phyloP scores from a whole-genome alignment of 2,113 vertebrate species.

The Corythoichthys intestinalis region DNA sequence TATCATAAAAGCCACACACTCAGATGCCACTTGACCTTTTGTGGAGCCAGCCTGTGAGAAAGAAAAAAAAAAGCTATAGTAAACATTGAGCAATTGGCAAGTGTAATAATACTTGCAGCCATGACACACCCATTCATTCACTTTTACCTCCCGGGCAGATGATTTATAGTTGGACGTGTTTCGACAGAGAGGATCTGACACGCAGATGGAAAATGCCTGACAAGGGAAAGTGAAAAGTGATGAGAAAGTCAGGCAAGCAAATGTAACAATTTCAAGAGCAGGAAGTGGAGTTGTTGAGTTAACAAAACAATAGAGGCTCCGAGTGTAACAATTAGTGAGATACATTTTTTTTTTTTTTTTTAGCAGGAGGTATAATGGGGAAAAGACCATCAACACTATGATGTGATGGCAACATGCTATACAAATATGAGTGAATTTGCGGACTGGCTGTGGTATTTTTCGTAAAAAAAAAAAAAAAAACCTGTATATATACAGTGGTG shows the following conservation, averaged over 20 bases:
- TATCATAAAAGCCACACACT: background rate
- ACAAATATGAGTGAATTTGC: background rate
- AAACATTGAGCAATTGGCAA: background rate
- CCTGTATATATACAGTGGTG: too few relatives aligned
- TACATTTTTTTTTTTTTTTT: too few relatives aligned
- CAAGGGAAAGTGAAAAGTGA: background rate
- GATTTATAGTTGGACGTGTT: conserved; percentile 20
- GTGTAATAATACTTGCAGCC: background rate
- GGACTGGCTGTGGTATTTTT: too few relatives aligned
- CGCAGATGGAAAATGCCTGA: conserved; percentile 16
- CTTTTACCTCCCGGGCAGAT: conserved; percentile 17
- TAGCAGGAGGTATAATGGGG: background rate
- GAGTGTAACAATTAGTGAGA: background rate
- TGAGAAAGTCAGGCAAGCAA: background rate
- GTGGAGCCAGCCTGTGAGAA: conserved; percentile 14
- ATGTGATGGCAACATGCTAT: background rate
- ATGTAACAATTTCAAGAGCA: conserved; percentile 3
- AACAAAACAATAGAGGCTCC: background rate
- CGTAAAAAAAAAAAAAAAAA: too few relatives aligned
- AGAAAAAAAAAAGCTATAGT: background rate
- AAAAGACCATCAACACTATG: background rate
- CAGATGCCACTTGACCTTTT: background rate
- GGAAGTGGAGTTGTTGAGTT: background rate
- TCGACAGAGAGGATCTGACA: background rate
- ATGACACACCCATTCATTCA: background rate